Evolutionary conservation across 2,888 invertebrate genomes (phyloP).

Genomic region (Clostera curtula): DNA sequence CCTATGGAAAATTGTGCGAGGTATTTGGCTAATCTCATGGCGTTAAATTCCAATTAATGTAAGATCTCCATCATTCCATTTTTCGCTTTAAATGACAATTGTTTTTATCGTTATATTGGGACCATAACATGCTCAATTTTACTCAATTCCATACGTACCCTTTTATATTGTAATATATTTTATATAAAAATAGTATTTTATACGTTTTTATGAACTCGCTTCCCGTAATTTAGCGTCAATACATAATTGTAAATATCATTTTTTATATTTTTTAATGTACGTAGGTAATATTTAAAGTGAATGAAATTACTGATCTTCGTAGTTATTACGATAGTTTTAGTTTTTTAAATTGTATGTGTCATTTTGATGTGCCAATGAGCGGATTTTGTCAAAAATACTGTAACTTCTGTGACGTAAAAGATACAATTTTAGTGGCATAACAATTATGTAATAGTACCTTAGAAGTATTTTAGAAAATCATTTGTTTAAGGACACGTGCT

Average conservation of each 20-base stretch:
- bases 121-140: slow-evolving; percentile 36
- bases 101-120: slow-evolving; percentile 28
- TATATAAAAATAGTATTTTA: slow-evolving; percentile 20
- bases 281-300: slow-evolving; percentile 46
- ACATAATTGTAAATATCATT: slow-evolving; percentile 33
- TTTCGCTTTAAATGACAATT: slow-evolving; percentile 42
- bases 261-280: slow-evolving; percentile 20
- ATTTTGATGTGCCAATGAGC: slow-evolving; percentile 67
- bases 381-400: slow-evolving; percentile 26
- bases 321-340: slow-evolving; percentile 39
- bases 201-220: slow-evolving; percentile 16
- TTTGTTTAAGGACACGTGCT: slow-evolving; percentile 61
- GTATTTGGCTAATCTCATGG: no score
- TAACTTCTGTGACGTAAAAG: slow-evolving; percentile 26
- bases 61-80: slow-evolving; percentile 71
- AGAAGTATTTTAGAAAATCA: no score
- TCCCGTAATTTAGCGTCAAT: slow-evolving; percentile 17
- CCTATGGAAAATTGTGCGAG: no score
- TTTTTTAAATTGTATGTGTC: slow-evolving; percentile 51
- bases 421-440: slow-evolving; percentile 30
- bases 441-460: no score
- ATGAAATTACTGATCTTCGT: slow-evolving; percentile 63
- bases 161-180: slow-evolving; percentile 29
- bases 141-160: slow-evolving; percentile 28
- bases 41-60: slow-evolving; percentile 28